Percentiles rank a stretch among this genome's conserved stretches.
These are phyloP conservation scores for Oophaga sylvatica DNA, from an alignment of 2,797 vertebrate species.

Conservation along the genomic window DNA sequence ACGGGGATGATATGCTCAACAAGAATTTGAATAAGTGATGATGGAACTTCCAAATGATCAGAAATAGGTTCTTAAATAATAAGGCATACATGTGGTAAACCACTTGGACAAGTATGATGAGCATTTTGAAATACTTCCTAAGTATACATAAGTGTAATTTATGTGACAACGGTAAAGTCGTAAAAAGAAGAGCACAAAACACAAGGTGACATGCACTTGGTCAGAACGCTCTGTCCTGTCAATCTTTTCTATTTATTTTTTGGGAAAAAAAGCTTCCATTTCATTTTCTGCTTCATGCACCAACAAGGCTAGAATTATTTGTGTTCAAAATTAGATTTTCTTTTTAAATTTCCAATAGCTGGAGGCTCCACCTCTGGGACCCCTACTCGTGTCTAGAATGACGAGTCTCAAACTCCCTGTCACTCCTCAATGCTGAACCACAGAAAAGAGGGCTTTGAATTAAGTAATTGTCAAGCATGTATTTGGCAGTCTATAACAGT, in stretches of 20 bases:
- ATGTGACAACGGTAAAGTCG: neutral
- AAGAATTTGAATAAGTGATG: slow-evolving; percentile 17
- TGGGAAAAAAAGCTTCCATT: neutral
- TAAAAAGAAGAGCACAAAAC: neutral
- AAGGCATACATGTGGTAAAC: neutral
- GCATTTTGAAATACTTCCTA: no score
- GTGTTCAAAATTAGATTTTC: no score
- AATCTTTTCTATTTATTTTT: neutral
- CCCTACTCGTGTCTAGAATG: no score
- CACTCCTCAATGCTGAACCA: no score
- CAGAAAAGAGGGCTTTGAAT: no score
- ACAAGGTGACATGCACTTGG: neutral
- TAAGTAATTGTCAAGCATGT: no score
- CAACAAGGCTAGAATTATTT: neutral
- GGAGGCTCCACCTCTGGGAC: no score
- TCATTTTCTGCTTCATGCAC: neutral
- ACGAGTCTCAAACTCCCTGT: no score
- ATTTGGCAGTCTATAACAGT: no score
- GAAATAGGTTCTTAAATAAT: neutral
- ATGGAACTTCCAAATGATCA: neutral
- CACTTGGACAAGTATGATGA: neutral
- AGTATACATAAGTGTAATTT: neutral
- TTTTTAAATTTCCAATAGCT: no score
- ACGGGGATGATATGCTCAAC: slow-evolving; percentile 6
- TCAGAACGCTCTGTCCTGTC: neutral